A percentile compares a stretch with the other conserved stretches of the same genome.
Evolutionary conservation across 2,888 invertebrate species (phyloP).

Genomic region (Ptychoptera contaminata): DNA sequence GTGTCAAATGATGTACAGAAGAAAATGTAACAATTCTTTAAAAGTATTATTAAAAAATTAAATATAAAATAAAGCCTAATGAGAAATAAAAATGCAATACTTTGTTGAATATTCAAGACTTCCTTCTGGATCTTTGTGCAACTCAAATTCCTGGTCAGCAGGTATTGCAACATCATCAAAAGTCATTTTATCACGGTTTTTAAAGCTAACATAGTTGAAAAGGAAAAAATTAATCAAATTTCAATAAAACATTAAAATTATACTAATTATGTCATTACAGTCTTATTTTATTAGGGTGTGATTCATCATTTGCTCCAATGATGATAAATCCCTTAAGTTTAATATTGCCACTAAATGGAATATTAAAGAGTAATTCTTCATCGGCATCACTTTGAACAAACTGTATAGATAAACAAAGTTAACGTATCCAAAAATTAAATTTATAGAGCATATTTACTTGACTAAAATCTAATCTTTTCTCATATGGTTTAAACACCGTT

Average conservation of each 20-base stretch:
- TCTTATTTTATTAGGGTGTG: constrained; percentile 74
- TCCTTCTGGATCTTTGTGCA: constrained; percentile 63
- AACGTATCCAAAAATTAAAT: background rate
- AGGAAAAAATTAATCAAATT: no score
- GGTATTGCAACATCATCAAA: constrained; percentile 68
- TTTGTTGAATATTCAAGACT: constrained; percentile 78
- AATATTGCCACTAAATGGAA: constrained; percentile 91
- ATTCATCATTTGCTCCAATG: constrained; percentile 73
- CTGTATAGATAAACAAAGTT: constrained; percentile 32
- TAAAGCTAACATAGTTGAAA: no score
- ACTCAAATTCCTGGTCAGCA: constrained; percentile 81
- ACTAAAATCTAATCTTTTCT: constrained; percentile 58
- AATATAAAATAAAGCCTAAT: background rate
- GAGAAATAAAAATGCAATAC: constrained; percentile 31
- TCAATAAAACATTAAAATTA: constrained; percentile 7
- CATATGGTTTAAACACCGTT: constrained; percentile 84
- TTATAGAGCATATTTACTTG: constrained; percentile 38
- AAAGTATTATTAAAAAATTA: constrained; percentile 15
- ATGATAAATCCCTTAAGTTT: constrained; percentile 90
- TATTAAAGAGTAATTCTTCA: constrained; percentile 89
- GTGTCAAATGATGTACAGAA: constrained; percentile 70
- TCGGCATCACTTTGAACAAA: constrained; percentile 94
- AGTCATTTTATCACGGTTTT: constrained; percentile 86
- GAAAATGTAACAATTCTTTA: constrained; percentile 83
- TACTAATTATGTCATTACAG: constrained; percentile 40